Conservation (phyloP, 2,113 vertebrate genomes). For the Otus sunia region DNA sequence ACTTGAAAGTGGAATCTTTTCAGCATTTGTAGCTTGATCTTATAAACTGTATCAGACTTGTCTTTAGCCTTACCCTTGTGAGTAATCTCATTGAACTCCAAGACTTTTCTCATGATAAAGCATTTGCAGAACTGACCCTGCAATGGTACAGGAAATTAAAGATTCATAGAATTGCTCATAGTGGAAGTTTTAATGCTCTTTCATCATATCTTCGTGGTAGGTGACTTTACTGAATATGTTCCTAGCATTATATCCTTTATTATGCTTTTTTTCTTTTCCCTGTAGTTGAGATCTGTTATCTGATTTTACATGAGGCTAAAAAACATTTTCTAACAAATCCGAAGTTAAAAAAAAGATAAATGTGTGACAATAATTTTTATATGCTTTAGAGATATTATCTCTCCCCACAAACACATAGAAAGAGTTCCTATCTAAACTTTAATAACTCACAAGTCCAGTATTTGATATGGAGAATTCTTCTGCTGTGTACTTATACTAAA, state of each 20-base stretch:
- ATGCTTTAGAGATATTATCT: neutral
- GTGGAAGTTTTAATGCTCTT: conserved; percentile 14
- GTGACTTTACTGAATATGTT: conserved; percentile 9
- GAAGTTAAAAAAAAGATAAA: neutral
- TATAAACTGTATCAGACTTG: neutral
- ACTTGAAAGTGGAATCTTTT: conserved; percentile 1
- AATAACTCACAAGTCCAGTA: neutral
- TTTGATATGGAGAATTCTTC: neutral
- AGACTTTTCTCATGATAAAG: conserved; percentile 22
- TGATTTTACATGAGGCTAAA: neutral
- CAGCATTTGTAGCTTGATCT: neutral
- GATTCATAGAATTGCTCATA: conserved; percentile 31
- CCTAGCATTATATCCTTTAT: neutral
- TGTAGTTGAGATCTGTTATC: neutral
- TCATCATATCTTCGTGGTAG: conserved; percentile 30
- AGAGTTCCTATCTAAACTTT: neutral
- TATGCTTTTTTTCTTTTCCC: neutral
- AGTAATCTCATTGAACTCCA: conserved; percentile 39
- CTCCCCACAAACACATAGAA: neutral
- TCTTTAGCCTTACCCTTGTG: conserved; percentile 17
- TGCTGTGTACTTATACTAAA: neutral
- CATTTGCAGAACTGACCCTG: conserved; percentile 9
- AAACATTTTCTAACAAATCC: neutral
- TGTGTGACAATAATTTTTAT: neutral
- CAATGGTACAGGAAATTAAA: conserved; percentile 55